phyloP scores from a whole-genome alignment of 2,888 invertebrate genomes.

The Athripsodes cinereus region DNA sequence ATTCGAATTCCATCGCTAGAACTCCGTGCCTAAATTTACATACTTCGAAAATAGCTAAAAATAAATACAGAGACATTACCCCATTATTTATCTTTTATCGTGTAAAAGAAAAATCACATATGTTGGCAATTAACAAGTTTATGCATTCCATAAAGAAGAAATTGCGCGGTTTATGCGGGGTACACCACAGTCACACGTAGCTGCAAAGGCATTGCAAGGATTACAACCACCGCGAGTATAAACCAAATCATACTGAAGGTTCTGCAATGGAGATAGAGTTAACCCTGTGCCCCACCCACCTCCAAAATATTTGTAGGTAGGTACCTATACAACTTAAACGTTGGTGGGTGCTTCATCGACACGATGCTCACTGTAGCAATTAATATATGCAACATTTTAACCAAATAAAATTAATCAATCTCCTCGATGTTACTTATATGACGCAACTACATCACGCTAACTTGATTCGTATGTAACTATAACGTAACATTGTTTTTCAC shows the following conservation, averaged over 20 bases:
- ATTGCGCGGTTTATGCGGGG: constrained; percentile 15
- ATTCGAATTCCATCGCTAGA: no score
- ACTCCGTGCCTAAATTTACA: no score
- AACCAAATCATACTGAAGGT: constrained; percentile 13
- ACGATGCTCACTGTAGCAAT: constrained; percentile 15
- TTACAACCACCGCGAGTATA: constrained; percentile 10
- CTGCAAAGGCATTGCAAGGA: not conserved
- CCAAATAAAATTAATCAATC: no score
- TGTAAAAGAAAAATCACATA: constrained; percentile 8
- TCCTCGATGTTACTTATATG: no score
- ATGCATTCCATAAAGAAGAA: constrained; percentile 26
- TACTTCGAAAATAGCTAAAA: no score
- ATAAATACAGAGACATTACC: constrained; percentile 2
- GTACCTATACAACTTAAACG: no score
- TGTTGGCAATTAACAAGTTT: constrained; percentile 21
- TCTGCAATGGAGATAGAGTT: not conserved
- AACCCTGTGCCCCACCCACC: not conserved
- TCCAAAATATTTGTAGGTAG: no score
- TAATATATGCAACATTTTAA: constrained; percentile 13
- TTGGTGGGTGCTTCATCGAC: constrained; percentile 2
- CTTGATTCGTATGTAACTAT: no score
- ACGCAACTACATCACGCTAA: no score
- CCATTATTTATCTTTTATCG: constrained; percentile 11
- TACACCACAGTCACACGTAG: constrained; percentile 7
- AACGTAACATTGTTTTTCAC: no score